These are phyloP conservation scores for Siniperca scherzeri DNA, from an alignment of 2,797 vertebrate species.

Conservation along the genomic window DNA sequence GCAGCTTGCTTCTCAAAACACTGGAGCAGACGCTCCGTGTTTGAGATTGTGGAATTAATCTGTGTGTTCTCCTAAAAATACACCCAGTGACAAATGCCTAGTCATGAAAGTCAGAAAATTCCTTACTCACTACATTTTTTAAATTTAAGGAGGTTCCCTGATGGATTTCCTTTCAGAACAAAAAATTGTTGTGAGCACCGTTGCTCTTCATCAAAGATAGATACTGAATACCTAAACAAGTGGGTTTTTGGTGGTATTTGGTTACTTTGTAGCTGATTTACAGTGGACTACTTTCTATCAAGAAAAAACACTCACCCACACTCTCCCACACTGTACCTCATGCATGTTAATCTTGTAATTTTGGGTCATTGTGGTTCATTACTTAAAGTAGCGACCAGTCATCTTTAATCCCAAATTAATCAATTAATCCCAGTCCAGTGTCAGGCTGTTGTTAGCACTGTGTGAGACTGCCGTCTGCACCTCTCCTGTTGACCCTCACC, in stretches of 20 bases:
- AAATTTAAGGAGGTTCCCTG: slow-evolving; percentile 26
- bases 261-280: slow-evolving; percentile 29
- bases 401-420: slow-evolving; percentile 85
- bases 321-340: slow-evolving; percentile 34
- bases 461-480: slow-evolving; percentile 64
- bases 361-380: slow-evolving; percentile 77
- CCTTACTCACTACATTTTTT: slow-evolving; percentile 34
- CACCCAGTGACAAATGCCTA: slow-evolving; percentile 52
- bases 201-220: slow-evolving; percentile 19
- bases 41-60: slow-evolving; percentile 70
- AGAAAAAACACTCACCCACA: slow-evolving; percentile 21
- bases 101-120: slow-evolving; percentile 61
- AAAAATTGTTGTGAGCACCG: slow-evolving; percentile 10
- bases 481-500: slow-evolving; percentile 66
- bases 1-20: slow-evolving; percentile 57
- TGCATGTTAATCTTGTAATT: slow-evolving; percentile 74
- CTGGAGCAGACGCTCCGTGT: slow-evolving; percentile 51
- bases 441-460: slow-evolving; percentile 59
- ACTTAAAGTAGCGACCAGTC: slow-evolving; percentile 75
- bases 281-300: neutral
- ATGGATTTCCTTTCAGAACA: slow-evolving; percentile 44
- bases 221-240: slow-evolving; percentile 14
- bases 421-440: slow-evolving; percentile 76
- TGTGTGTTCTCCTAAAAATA: slow-evolving; percentile 52
- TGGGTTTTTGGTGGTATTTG: slow-evolving; percentile 5